These are phyloP conservation scores for Euspilapteryx auroguttella DNA, from an alignment of 2,888 invertebrate genomes.

Conservation along the genomic window DNA sequence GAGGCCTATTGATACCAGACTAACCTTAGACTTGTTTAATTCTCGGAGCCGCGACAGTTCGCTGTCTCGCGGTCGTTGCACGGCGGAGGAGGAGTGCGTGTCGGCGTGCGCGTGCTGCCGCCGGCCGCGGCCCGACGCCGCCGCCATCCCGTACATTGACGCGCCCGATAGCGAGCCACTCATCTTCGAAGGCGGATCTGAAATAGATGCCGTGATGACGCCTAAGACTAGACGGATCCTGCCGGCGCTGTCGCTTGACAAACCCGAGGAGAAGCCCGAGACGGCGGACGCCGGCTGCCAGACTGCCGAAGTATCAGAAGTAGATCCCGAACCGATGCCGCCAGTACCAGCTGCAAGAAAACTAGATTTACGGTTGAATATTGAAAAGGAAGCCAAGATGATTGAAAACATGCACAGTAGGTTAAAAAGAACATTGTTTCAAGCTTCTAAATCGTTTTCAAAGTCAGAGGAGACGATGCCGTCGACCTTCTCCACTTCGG, in stretches of 20 bases:
- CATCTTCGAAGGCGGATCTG: slow-evolving; percentile 40
- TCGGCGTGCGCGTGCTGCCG: slow-evolving; percentile 51
- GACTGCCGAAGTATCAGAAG: too few species aligned
- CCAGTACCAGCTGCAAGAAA: slow-evolving; percentile 20
- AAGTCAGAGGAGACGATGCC: slow-evolving; percentile 30
- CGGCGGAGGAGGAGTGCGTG: slow-evolving; percentile 37
- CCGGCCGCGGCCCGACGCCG: slow-evolving; percentile 40
- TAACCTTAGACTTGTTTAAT: slow-evolving; percentile 36
- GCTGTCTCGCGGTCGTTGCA: slow-evolving; percentile 28
- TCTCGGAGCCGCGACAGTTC: slow-evolving; percentile 18
- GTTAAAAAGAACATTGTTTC: slow-evolving; percentile 28
- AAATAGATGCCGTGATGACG: slow-evolving; percentile 24
- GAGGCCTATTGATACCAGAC: slow-evolving; percentile 38
- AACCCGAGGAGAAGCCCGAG: slow-evolving; percentile 25
- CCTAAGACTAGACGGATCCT: slow-evolving; percentile 45
- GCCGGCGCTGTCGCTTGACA: slow-evolving; percentile 40
- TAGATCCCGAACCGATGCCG: too few species aligned
- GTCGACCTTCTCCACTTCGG: slow-evolving; percentile 34
- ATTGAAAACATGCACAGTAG: slow-evolving; percentile 30
- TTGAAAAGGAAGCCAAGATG: slow-evolving; percentile 22
- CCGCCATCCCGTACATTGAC: slow-evolving; percentile 47
- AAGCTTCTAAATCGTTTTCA: slow-evolving; percentile 31
- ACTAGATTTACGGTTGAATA: slow-evolving; percentile 25
- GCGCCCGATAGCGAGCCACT: slow-evolving; percentile 44
- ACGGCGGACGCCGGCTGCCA: slow-evolving; percentile 43